A percentile compares a stretch with the other conserved stretches of the same genome.
Evolutionary conservation across 2,888 invertebrate genomes (phyloP).

Genomic region (Ceratothoa steindachneri): DNA sequence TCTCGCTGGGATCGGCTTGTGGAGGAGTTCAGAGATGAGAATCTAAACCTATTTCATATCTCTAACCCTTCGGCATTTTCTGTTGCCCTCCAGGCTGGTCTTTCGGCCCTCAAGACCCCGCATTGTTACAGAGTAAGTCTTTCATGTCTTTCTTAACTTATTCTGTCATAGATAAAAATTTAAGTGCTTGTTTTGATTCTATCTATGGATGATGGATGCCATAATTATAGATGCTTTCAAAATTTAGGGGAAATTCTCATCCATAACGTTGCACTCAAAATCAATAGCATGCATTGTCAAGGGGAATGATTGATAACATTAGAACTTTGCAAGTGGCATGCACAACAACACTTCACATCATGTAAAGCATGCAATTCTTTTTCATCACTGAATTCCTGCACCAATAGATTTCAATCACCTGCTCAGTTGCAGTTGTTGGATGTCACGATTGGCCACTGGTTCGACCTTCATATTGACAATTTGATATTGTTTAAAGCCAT

Average conservation of each 20-base stretch:
- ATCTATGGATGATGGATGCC: not conserved
- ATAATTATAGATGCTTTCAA: not conserved
- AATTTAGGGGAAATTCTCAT: not conserved
- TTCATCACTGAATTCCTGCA: too few species aligned
- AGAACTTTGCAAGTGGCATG: too few species aligned
- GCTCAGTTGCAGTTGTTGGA: too few species aligned
- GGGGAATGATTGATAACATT: too few species aligned
- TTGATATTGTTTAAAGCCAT: too few species aligned
- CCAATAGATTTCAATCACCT: too few species aligned
- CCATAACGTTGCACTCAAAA: too few species aligned
- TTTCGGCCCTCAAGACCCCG: slow-evolving; percentile 88
- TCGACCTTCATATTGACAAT: too few species aligned
- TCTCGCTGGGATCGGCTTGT: slow-evolving; percentile 82
- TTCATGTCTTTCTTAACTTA: not conserved
- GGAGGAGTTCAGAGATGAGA: slow-evolving; percentile 86
- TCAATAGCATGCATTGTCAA: too few species aligned
- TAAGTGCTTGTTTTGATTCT: not conserved
- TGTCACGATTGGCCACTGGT: too few species aligned
- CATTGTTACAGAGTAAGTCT: slow-evolving; percentile 52
- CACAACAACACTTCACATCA: too few species aligned
- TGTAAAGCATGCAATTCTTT: too few species aligned
- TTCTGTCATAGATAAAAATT: not conserved
- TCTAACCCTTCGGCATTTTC: slow-evolving; percentile 86
- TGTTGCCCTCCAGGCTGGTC: slow-evolving; percentile 84
- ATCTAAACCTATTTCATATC: slow-evolving; percentile 89